Percentiles rank a stretch among this genome's conserved stretches.
phyloP scores from a whole-genome alignment of 2,797 vertebrate species.

The Sebastes hubbsi region DNA sequence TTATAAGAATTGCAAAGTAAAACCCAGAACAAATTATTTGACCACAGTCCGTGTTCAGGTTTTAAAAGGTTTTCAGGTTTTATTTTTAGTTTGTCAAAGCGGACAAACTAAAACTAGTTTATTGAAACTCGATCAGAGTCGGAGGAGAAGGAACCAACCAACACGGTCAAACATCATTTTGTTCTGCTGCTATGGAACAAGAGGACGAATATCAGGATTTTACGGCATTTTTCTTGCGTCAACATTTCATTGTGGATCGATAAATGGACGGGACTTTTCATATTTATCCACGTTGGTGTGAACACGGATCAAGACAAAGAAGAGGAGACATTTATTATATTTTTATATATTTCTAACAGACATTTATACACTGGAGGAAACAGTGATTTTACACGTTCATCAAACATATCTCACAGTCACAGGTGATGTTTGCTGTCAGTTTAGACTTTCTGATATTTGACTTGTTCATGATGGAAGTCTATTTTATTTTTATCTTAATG shows the following conservation, averaged over 20 bases:
- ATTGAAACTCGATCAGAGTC: neutral
- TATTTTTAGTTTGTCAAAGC: no score
- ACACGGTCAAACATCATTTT: neutral
- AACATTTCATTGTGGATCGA: neutral
- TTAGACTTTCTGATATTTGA: neutral
- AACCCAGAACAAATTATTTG: neutral
- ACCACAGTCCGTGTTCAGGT: neutral
- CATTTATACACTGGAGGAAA: neutral
- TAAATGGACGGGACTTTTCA: neutral
- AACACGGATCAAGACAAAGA: neutral
- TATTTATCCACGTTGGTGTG: neutral
- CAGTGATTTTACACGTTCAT: neutral
- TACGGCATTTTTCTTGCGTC: neutral
- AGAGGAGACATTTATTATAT: neutral
- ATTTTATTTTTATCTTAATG: neutral
- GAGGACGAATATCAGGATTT: neutral
- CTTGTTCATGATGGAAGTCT: neutral
- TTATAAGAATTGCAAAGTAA: neutral
- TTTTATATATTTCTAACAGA: slow-evolving; percentile 18
- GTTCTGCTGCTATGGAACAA: neutral
- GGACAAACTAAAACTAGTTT: neutral
- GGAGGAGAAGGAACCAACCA: neutral
- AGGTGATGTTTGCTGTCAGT: neutral
- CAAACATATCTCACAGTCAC: neutral
- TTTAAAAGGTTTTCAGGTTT: neutral